phyloP scores from a whole-genome alignment of 2,888 invertebrate genomes.

The Syrista parreyssii region DNA sequence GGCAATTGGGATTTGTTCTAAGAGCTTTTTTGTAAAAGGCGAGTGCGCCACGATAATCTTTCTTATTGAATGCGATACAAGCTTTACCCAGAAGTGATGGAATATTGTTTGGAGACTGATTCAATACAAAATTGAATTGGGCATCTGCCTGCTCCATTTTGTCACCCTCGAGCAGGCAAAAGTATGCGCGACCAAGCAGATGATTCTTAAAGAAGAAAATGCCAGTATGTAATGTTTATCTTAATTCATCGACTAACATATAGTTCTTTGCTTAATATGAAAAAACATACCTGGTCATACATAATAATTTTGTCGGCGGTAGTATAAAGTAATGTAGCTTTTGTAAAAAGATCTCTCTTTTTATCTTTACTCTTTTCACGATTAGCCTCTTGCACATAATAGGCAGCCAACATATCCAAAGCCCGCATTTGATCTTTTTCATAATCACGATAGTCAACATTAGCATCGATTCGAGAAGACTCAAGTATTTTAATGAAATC shows the following conservation, averaged over 20 bases:
- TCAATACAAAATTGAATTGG: conserved; percentile 98
- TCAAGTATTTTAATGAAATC: conserved; percentile 97
- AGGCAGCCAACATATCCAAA: conserved; percentile 97
- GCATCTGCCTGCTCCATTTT: conserved; percentile 99
- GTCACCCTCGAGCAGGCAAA: conserved; percentile 97
- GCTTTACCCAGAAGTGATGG: conserved; percentile 98
- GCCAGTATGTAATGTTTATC: conserved; percentile 1
- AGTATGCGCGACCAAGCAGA: conserved; percentile 96
- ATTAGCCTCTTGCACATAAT: conserved; percentile 97
- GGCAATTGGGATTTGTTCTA: conserved; percentile 95
- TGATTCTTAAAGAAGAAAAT: conserved; percentile 77
- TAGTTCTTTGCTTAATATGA: conserved; percentile 19
- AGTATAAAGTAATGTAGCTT: conserved; percentile 96
- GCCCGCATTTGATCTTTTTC: conserved; percentile 98
- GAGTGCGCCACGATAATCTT: conserved; percentile 93
- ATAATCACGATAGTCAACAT: conserved; percentile 87
- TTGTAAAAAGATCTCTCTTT: conserved; percentile 93
- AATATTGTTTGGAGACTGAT: conserved; percentile 94
- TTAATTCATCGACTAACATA: conserved; percentile 20
- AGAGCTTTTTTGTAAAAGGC: conserved; percentile 98
- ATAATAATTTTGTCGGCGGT: conserved; percentile 99
- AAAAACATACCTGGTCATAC: conserved; percentile 89
- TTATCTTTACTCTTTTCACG: conserved; percentile 95
- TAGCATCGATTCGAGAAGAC: conserved; percentile 86
- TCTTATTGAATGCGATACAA: conserved; percentile 98